These are phyloP conservation scores for Tachysurus fulvidraco DNA, from an alignment of 2,113 vertebrate species.

Conservation along the genomic window DNA sequence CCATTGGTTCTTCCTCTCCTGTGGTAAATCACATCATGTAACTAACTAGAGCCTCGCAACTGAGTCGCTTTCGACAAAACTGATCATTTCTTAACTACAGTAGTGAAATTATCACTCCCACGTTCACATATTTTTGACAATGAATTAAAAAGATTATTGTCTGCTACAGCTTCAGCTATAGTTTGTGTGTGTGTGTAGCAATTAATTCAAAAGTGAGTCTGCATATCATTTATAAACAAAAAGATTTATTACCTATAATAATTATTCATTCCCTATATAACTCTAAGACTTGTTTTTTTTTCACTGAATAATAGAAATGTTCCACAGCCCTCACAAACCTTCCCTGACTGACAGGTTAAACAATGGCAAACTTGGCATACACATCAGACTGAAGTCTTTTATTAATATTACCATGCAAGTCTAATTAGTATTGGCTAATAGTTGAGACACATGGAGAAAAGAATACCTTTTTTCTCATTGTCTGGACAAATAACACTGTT, in stretches of 20 bases:
- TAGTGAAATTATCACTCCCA: too few species aligned
- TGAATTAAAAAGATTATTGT: too few species aligned
- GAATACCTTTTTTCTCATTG: conserved; percentile 42
- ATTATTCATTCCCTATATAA: neutral
- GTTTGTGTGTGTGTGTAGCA: too few species aligned
- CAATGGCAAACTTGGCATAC: conserved; percentile 61
- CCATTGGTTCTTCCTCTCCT: too few species aligned
- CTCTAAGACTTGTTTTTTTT: neutral
- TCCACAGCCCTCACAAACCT: neutral
- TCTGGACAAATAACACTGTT: conserved; percentile 22
- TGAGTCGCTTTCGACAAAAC: too few species aligned
- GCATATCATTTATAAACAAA: too few species aligned
- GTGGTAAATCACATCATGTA: too few species aligned
- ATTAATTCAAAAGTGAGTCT: too few species aligned
- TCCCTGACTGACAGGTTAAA: conserved; percentile 57
- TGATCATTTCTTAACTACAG: too few species aligned
- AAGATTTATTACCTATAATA: neutral
- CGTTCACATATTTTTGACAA: too few species aligned
- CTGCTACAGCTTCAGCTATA: too few species aligned
- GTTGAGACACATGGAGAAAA: conserved; percentile 55
- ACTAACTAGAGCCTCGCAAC: too few species aligned
- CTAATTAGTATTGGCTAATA: conserved; percentile 68
- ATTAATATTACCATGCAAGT: conserved; percentile 65
- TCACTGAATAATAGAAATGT: neutral
- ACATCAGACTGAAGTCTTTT: conserved; percentile 39